Base-by-base conservation (phyloP, 92 coral and sea anemone species). In the Isaurus tuberculatus region DNA sequence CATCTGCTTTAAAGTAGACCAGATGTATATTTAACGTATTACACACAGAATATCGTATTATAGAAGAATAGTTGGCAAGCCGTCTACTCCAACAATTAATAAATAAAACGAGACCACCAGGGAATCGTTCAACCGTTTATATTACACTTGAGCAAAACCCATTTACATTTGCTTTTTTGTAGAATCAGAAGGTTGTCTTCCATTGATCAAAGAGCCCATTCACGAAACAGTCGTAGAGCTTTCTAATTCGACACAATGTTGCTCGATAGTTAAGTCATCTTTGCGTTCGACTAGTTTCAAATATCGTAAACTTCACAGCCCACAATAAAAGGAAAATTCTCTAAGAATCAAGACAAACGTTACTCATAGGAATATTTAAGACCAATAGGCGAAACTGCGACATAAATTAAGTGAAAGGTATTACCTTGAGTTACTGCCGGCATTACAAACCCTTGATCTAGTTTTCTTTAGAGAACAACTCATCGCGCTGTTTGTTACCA, bases 371-470 rank as follows among this genome's bases (percentile, higher is more conserved):
- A 1, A 40, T 40, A 40, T 40, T 1, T 5, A 1, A n/a, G n/a
- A n/a, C n/a, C 10, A 57, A 29, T 22, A 8, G 8, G 7, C 9
- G 34, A 27, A 51, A 57, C 68, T 13, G 70, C 49, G n/a, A 77
- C 32, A 16, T 4, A 36, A 65, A 88, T 84, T 79, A 64, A 31
- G 73, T 42, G 51, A 53, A 73, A 27, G 65, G 73, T 20, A 40
- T 49, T 96, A 96, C 99, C 99, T 96, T 97, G 94, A 78, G 99
- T 96, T 63, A 96, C 99, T 79, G 99, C 99, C 95, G 99, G 99
- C 99, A 96, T 96, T 85, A 90, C 99, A 91, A 82, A 75, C 86
- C 79, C 92, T 78, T 90, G 36, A 61, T 79, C 32, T 46, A 86
- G 26, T 57, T 75, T 79, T 89, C 81, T 79, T 65, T 75, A 34